A percentile compares a stretch with the other conserved stretches of the same genome.
Evolutionary conservation across 2,888 invertebrate species (phyloP).

Genomic region (Volucella zonaria): DNA sequence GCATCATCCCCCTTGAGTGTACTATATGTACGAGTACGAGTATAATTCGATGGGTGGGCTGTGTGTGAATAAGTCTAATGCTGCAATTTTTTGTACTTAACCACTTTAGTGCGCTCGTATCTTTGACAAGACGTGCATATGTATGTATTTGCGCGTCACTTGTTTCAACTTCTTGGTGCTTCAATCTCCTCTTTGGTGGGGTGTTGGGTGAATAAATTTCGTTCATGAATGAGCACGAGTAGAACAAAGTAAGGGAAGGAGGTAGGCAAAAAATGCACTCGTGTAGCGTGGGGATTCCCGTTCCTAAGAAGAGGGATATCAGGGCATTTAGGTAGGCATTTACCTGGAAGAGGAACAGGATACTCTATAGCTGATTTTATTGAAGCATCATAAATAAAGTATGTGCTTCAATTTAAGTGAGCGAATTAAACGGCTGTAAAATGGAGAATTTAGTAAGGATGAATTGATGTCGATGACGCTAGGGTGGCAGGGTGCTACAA

Average conservation of each 20-base stretch:
- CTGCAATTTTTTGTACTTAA: conserved; percentile 67
- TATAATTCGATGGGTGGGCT: not conserved
- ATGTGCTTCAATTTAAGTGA: conserved; percentile 73
- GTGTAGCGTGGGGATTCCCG: conserved; percentile 36
- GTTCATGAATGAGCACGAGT: not conserved
- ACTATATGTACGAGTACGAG: not conserved
- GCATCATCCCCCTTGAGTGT: conserved; percentile 38
- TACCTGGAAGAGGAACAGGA: conserved; percentile 62
- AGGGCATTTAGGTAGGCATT: conserved; percentile 66
- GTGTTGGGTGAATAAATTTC: not conserved
- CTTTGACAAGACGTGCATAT: conserved; percentile 59
- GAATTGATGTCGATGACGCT: conserved; percentile 49
- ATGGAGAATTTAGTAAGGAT: conserved; percentile 52
- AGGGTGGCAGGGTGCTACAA: conserved; percentile 2
- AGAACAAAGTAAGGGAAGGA: not conserved
- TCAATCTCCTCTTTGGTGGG: conserved; percentile 20
- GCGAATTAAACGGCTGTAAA: conserved; percentile 71
- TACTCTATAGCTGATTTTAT: conserved; percentile 63
- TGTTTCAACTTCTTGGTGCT: conserved; percentile 60
- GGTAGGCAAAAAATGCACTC: conserved; percentile 47
- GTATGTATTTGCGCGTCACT: conserved; percentile 58
- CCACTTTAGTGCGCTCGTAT: conserved; percentile 72
- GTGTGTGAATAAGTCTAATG: conserved; percentile 43
- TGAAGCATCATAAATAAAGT: conserved; percentile 73
- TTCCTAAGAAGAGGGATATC: conserved; percentile 53